These are phyloP conservation scores for Drosophila demipolita DNA, from an alignment of 2,888 invertebrate genomes.

Conservation along the genomic window DNA sequence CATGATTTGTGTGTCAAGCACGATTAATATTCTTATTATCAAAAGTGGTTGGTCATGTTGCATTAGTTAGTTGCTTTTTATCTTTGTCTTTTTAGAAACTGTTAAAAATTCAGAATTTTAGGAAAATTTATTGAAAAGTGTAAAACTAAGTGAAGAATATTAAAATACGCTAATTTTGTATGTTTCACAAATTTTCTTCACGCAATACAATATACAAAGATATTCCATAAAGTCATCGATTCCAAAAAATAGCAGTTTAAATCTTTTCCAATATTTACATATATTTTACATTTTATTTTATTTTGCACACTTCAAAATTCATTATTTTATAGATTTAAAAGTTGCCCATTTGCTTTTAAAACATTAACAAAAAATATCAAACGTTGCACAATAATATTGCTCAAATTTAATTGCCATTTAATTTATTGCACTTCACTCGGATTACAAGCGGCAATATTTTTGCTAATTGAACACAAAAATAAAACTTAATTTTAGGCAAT, in stretches of 20 bases:
- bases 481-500: not conserved
- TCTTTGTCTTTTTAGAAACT: conserved; percentile 10
- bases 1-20: not conserved
- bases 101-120: not conserved
- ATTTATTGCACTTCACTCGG: conserved; percentile 41
- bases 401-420: not conserved
- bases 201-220: not conserved
- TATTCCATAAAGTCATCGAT: not conserved
- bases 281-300: no score
- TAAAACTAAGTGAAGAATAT: not conserved
- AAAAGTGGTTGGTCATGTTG: not conserved
- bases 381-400: conserved; percentile 27
- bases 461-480: conserved; percentile 12
- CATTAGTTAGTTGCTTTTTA: not conserved
- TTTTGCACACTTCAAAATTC: not conserved
- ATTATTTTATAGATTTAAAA: not conserved
- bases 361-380: not conserved
- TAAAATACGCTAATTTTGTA: not conserved
- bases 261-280: not conserved
- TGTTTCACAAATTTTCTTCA: not conserved
- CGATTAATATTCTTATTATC: conserved; percentile 3
- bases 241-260: not conserved
- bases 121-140: not conserved
- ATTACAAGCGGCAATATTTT: conserved; percentile 26
- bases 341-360: conserved; percentile 3